Base-by-base conservation (phyloP, 2,888 invertebrate species). In the Aspidiotus rigidus region DNA sequence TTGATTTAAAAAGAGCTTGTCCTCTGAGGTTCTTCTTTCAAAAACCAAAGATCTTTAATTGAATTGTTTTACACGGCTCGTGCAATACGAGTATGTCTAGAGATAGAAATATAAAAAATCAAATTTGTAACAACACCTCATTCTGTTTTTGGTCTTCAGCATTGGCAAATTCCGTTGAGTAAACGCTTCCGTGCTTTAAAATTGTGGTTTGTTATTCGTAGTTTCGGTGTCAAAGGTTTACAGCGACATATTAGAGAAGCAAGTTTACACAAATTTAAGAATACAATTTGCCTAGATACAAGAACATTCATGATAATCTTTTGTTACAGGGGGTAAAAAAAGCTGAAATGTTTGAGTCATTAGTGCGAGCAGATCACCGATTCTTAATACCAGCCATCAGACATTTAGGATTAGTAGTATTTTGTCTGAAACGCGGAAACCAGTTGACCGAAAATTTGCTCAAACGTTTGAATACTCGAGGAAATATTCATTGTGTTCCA, bases 101-200 rank as follows among this genome's bases (percentile, higher is more conserved):
- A 28, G 28, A 28, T 28, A 28, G 28, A 28, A 28, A 5, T 28
- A 28, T 28, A 28, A 28, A 28, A 28, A 28, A 28, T 28, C 28
- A 28, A 28, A 5, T 28, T 5, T 1, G 28, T 28, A 28, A 28
- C 28, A 28, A 28, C 28, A 28, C 28, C 28, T 28, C 28, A 28
- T 28, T 28, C 9, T 59, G 17, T 53, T 71, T 71, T 73, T 61
- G 71, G 71, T 59, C 74, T 81, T 13, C 77, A 93, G 93, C 96
- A 97, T 76, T 97, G 97, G 97, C 97, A 97, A 80, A 94, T 97
- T 67, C 93, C 95, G 0, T 77, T 98, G 64, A 96, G 96, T 75
- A 92, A 92, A 76, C 83, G 93, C 72, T 98, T 98, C 78, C 83
- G 97, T 44, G 87, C 97, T 0, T 78, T 98, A 49, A 97, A 98